Evolutionary conservation across 92 coral and sea anemone genomes (phyloP), one percentile per base, ranked within the genome.

Genomic region (Phenganax stokvisi): DNA sequence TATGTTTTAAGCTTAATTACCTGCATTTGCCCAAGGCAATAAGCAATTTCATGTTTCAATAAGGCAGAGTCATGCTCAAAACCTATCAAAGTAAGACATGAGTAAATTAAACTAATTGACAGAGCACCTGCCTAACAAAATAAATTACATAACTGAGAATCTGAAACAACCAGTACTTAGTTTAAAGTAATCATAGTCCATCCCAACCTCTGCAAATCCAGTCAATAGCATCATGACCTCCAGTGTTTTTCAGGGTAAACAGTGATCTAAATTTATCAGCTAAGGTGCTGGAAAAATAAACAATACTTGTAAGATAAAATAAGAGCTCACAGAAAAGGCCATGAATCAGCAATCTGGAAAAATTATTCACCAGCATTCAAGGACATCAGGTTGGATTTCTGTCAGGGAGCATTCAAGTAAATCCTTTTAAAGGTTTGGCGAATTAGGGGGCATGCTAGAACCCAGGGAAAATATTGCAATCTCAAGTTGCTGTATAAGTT

Each of bases 11-110:
- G 51, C 16, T 20, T 20, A 20, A 20, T 20, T 85, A 93, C 98
- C 89, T 94, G 98, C 98, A 94, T 94, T 85, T 94, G 98, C 60
- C 98, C 98, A 51, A 94, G 84, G 64, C 98, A 94, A 17, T 94
- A 94, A 6, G 98, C 98, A 53, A 90, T 73, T 74, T 94, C 98
- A 86, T 94, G 98, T 77, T 91, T 94, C 20, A 94, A 83, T 47
- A 94, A 84, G 15, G 97, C 98, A 56, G 98, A 94, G 15, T 96
- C 92, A 84, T 94, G 92, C 60, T 86, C 86, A 81, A 94, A 94
- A 80, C 98, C 98, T 93, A 52, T 20, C 76, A 61, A n/a, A 20
- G 12, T 10, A 28, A 6, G 12, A 44, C 6, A 6, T 6, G 8
- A 68, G 6, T 10, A 68, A 30, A 68, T 30, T 68, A 15, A 68